Percentiles rank a stretch among this genome's conserved stretches.
phyloP scores from a whole-genome alignment of 2,888 invertebrate species.

The Torymus texanus region DNA sequence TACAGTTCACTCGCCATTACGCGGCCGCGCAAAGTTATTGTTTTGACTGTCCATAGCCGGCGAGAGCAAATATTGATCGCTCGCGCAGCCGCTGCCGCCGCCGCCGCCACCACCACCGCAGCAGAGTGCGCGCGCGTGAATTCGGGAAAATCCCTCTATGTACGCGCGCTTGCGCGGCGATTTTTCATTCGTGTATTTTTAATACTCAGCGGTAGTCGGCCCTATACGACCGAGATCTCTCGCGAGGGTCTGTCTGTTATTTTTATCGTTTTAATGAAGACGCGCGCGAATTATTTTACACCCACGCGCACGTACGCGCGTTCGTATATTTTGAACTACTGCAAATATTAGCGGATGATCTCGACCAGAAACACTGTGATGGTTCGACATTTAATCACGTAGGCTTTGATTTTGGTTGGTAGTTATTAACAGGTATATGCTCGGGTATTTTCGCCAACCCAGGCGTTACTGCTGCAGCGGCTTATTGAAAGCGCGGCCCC shows the following conservation, averaged over 20 bases:
- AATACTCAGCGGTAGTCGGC: not conserved
- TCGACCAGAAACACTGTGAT: not conserved
- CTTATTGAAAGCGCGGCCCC: no score
- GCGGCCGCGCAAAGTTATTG: constrained; percentile 62
- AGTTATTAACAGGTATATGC: constrained; percentile 55
- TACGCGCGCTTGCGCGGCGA: not conserved
- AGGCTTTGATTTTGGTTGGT: constrained; percentile 18
- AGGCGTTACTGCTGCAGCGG: no score
- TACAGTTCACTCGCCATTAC: constrained; percentile 61
- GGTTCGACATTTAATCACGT: constrained; percentile 30
- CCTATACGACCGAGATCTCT: not conserved
- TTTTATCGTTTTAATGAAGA: constrained; percentile 37
- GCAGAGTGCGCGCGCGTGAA: not conserved
- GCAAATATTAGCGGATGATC: constrained; percentile 30
- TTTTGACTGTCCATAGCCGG: constrained; percentile 60
- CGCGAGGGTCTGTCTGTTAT: not conserved
- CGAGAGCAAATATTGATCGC: constrained; percentile 61
- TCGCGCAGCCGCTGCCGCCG: not conserved
- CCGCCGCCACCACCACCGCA: not conserved
- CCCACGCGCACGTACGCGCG: no score
- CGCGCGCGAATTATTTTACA: not conserved
- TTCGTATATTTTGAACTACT: constrained; percentile 20
- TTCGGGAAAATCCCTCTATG: constrained; percentile 18
- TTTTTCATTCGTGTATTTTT: constrained; percentile 4
- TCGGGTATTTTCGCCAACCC: not conserved